phyloP scores from a whole-genome alignment of 2,113 vertebrate species.

The Setophaga petechia region DNA sequence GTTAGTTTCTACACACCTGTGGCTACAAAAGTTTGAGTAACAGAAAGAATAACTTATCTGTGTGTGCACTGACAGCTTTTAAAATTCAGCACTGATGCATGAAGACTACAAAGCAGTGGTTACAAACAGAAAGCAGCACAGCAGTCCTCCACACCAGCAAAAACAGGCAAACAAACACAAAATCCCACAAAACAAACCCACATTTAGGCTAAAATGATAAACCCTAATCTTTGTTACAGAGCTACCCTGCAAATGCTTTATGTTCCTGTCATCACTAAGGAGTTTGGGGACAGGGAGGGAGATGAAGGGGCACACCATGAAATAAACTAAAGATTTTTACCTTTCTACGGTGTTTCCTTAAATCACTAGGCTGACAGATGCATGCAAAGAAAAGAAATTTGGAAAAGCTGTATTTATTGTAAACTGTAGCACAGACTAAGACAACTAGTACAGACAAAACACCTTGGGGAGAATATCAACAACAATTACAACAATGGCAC shows the following conservation, averaged over 20 bases:
- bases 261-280: not conserved
- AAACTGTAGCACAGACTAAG: not conserved
- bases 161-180: not conserved
- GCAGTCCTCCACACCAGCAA: not conserved
- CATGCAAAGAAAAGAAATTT: conserved; percentile 79
- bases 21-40: not conserved
- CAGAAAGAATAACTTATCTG: not conserved
- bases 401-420: conserved; percentile 63
- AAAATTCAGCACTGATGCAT: not conserved
- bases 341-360: conserved; percentile 99
- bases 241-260: not conserved
- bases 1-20: not conserved
- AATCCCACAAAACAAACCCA: not conserved
- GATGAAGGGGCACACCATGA: conserved; percentile 1
- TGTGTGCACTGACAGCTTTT: not conserved
- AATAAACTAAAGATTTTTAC: conserved; percentile 78
- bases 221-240: not conserved
- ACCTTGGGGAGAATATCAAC: not conserved
- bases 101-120: not conserved
- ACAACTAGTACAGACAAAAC: conserved; percentile 11
- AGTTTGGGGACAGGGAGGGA: not conserved
- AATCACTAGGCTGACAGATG: conserved; percentile 96
- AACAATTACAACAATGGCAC: not conserved
- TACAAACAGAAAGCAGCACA: not conserved
- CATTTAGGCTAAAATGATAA: not conserved